Base-by-base conservation (phyloP, 2,797 vertebrate species). In the Cossypha heuglini region DNA sequence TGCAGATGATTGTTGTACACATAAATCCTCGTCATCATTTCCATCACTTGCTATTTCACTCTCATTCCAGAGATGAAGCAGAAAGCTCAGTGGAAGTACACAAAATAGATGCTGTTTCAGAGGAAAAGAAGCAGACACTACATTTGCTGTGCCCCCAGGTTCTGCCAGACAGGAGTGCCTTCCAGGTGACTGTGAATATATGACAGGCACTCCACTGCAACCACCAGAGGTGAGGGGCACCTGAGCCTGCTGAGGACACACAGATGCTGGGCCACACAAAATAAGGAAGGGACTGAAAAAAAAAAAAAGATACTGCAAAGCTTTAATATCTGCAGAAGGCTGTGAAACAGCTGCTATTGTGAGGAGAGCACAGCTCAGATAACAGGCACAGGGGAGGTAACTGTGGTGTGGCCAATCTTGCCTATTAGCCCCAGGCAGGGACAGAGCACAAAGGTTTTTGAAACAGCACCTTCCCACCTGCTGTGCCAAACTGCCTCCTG, bases 11-110 rank as follows among this genome's bases (percentile, higher is more conserved):
- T 91, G 88, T 88, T 59, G 72, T 11, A 90, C 0, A 0, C 66
- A 58, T 85, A 95, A 95, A 85, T 89, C 90, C 84, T 87, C 81
- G 24, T 78, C 40, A 78, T 78, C 5, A 19, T 83, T 95, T 95
- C 81, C 92, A 88, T 92, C 84, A 33, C 59, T 88, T 63, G 74
- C 49, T 77, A 48, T 88, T 93, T 88, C 76, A 66, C 33, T 81
- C 66, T 54, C 61, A 63, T 63, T 76, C 35, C 63, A 76, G 80
- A 89, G 82, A 82, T 38, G 57, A 94, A 89, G 37, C 55, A 43
- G 74, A 79, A 90, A 74, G 59, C 64, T 88, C 57, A 48, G 31
- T 61, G 75, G 71, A 92, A 96, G 85, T 40, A 43, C 1, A 82
- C 35, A 66, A 79, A 88, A 87, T 7, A 85, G 49, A 61, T 20